Evolutionary conservation across 2,113 vertebrate genomes (phyloP).

Genomic region (Saguinus imperator): DNA sequence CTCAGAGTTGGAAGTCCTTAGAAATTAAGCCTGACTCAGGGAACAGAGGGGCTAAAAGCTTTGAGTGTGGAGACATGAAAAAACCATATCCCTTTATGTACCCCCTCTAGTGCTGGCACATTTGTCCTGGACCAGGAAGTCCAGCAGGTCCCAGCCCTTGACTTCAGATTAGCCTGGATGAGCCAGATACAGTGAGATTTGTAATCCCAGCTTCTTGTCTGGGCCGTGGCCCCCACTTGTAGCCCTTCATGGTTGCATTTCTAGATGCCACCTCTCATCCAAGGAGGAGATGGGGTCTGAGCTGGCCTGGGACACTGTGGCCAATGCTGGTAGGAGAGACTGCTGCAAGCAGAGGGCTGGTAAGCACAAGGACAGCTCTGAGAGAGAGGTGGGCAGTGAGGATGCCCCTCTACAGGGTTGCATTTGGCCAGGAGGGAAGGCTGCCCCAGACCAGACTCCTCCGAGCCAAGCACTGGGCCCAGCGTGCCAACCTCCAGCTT

Average conservation of each 20-base stretch:
- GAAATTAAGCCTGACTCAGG: neutral
- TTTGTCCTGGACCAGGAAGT: neutral
- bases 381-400: neutral
- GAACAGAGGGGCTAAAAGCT: neutral
- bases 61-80: neutral
- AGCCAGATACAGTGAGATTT: neutral
- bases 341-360: neutral
- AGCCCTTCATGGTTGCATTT: neutral
- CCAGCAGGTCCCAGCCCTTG: neutral
- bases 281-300: neutral
- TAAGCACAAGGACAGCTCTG: neutral
- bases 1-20: neutral
- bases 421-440: neutral
- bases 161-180: neutral
- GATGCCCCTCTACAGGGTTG: neutral
- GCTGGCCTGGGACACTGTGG: neutral
- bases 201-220: neutral
- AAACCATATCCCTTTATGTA: neutral
- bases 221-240: accelerated
- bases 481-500: neutral
- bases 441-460: neutral
- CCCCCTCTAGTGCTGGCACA: accelerated
- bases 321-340: neutral
- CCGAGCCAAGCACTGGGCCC: neutral
- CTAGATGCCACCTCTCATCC: neutral